Conservation (phyloP, 2,113 vertebrate species). For the Micronisus gabar region DNA sequence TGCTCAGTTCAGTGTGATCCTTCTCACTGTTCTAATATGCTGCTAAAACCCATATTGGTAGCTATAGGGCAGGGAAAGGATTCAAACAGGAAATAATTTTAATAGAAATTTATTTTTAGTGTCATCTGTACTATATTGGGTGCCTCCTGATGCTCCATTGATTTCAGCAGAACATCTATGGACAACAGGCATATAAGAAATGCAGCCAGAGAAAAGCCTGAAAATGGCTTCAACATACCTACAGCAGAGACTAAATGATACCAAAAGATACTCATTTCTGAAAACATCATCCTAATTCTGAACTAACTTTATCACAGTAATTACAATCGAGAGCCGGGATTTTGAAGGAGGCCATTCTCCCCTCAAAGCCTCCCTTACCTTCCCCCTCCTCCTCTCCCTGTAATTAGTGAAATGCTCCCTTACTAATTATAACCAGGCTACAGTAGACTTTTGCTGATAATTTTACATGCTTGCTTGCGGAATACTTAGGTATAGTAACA, state of each 20-base stretch:
- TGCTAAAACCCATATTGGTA: neutral
- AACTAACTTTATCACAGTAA: neutral
- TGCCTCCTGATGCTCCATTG: neutral
- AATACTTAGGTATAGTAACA: neutral
- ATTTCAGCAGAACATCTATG: neutral
- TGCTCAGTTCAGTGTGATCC: neutral
- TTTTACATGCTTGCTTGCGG: neutral
- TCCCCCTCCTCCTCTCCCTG: neutral
- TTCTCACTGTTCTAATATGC: neutral
- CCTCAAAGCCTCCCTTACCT: neutral
- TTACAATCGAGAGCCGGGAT: neutral
- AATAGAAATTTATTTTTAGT: constrained; percentile 20
- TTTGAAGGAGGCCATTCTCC: neutral
- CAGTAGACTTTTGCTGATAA: neutral
- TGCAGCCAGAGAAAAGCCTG: neutral
- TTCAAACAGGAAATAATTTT: neutral
- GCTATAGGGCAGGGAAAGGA: neutral
- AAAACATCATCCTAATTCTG: neutral
- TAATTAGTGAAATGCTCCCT: neutral
- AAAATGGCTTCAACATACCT: neutral
- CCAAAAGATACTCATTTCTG: neutral
- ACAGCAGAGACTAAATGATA: neutral
- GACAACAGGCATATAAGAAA: neutral
- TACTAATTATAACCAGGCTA: neutral
- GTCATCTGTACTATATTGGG: neutral